Conservation (phyloP, 1,140 invertebrate genomes). For the Aphelinus certus region DNA sequence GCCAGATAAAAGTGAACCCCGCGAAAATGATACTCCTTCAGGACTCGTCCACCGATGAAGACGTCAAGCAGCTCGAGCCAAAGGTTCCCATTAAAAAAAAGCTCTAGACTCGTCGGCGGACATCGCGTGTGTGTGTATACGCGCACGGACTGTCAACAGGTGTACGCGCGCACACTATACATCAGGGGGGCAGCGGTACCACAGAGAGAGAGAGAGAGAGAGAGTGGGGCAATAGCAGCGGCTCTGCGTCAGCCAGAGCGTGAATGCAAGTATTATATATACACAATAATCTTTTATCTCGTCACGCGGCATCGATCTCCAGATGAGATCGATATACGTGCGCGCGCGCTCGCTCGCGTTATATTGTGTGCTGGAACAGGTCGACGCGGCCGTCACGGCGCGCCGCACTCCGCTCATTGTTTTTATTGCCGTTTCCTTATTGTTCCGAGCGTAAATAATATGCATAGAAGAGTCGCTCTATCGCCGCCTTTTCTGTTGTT, state of each 20-base stretch:
- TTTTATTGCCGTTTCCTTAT: constrained; percentile 36
- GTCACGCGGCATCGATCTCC: constrained; percentile 31
- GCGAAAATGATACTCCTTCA: too few relatives aligned
- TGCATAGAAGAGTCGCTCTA: not conserved
- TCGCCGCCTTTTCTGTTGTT: too few relatives aligned
- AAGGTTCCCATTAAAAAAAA: too few relatives aligned
- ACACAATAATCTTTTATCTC: constrained; percentile 29
- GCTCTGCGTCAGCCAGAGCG: constrained; percentile 15
- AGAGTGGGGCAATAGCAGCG: not conserved
- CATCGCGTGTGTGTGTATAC: constrained; percentile 29
- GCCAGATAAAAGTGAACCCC: too few relatives aligned
- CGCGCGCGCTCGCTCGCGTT: not conserved
- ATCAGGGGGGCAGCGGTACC: not conserved
- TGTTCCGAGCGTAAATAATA: constrained; percentile 30
- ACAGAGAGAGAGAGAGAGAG: not conserved
- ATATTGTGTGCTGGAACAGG: too few relatives aligned
- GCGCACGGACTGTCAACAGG: constrained; percentile 41
- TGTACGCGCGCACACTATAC: constrained; percentile 22
- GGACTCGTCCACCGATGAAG: too few relatives aligned
- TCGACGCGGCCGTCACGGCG: not conserved
- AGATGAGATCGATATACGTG: constrained; percentile 27
- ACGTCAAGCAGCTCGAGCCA: too few relatives aligned
- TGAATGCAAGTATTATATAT: constrained; percentile 20
- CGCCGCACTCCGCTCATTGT: constrained; percentile 17
- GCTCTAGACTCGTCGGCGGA: not conserved